Evolutionary conservation across 2,888 invertebrate species (phyloP).

Genomic region (Cyclophora punctaria): DNA sequence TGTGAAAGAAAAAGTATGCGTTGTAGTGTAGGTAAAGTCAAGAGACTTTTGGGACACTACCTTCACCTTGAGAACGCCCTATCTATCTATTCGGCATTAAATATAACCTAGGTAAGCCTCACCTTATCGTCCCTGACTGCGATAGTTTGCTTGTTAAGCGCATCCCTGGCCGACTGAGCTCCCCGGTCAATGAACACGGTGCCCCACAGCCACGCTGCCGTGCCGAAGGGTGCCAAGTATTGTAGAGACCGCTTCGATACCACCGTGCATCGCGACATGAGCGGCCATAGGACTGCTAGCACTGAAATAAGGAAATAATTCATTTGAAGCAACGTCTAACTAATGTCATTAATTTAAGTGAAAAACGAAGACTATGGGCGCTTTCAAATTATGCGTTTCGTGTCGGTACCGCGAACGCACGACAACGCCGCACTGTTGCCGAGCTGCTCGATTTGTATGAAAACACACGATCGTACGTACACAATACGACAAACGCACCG

Average conservation of each 20-base stretch:
- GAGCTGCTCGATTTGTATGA: too few relatives aligned
- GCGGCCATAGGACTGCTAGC: constrained; percentile 86
- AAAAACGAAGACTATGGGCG: too few relatives aligned
- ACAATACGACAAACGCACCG: too few relatives aligned
- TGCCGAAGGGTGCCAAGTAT: constrained; percentile 88
- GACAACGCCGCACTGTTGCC: too few relatives aligned
- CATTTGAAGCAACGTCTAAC: too few relatives aligned
- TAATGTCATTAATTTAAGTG: too few relatives aligned
- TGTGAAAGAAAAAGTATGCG: too few relatives aligned
- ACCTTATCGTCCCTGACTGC: constrained; percentile 80
- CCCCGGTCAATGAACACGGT: constrained; percentile 90
- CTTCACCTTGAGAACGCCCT: neutral
- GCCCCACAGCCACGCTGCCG: constrained; percentile 91
- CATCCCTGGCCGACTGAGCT: constrained; percentile 81
- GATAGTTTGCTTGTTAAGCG: constrained; percentile 81
- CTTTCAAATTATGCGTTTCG: too few relatives aligned
- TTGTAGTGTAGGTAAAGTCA: neutral
- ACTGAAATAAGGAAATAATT: constrained; percentile 53
- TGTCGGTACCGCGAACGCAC: too few relatives aligned
- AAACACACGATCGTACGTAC: too few relatives aligned
- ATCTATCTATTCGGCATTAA: neutral
- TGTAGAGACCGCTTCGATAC: constrained; percentile 89
- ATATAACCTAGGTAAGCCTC: constrained; percentile 5
- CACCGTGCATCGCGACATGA: constrained; percentile 85
- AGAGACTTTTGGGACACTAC: constrained; percentile 5